Evolutionary conservation across 2,113 vertebrate genomes (phyloP), one percentile per base, ranked within the genome.

Genomic region (Catharus fuscescens): DNA sequence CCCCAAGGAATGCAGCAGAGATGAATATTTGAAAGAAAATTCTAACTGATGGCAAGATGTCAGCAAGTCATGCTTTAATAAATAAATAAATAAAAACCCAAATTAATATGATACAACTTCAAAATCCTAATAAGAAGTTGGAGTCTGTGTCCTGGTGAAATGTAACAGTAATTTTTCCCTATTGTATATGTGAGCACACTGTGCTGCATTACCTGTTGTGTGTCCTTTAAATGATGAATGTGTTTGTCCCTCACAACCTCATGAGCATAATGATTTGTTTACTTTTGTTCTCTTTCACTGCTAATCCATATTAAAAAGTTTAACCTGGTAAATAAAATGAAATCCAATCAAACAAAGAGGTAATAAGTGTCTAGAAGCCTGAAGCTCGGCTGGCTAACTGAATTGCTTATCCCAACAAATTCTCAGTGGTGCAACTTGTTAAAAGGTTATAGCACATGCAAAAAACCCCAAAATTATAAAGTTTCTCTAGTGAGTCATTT

Each of bases 191-290:
- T 42, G 50, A 54, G 53, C 42, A 78, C 29, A 31, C 38, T 56
- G 47, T 45, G 31, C 53, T 71, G 65, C 53, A 10, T 47, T 76
- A 64, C 50, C 12, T 60, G 18, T 25, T 57, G 34, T 54, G 50
- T 79, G 84, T 84, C 89, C 53, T 96, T 91, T 93, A 85, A 93
- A 86, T 96, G 92, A 95, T 91, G 69, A 72, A 96, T 95, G 71
- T 80, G 76, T 84, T 95, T 85, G 48, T 83, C 52, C 38, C 76
- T 66, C 53, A 72, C 32, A 53, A 66, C 72, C 48, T 76, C 71
- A 81, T 44, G 38, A 92, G 72, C 38, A 20, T 83, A 96, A 91
- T 73, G 56, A 71, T 80, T 86, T 92, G 79, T 92, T 90, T 91
- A 79, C 67, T 83, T 93, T 47, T 47, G 67, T 91, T 73, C 56